Evolutionary conservation across 2,888 invertebrate genomes (phyloP).

Genomic region (Pammene aurita): DNA sequence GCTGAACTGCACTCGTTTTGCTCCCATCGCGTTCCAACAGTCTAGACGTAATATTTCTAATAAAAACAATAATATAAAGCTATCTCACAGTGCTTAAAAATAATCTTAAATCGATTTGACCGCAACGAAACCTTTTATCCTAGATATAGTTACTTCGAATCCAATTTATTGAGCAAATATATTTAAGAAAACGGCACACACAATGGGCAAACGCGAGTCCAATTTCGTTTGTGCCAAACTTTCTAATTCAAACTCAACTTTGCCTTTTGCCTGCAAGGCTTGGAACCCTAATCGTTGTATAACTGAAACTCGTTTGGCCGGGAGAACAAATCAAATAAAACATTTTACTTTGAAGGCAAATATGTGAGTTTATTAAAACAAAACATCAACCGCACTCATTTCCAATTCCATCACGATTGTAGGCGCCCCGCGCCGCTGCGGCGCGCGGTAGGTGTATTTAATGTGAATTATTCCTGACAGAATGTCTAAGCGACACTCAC

Average conservation of each 20-base stretch:
- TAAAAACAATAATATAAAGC: conserved; percentile 62
- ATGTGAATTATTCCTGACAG: conserved; percentile 78
- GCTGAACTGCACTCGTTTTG: conserved; percentile 63
- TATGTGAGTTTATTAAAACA: conserved; percentile 78
- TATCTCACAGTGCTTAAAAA: conserved; percentile 53
- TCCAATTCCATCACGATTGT: conserved; percentile 67
- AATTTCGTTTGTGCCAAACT: conserved; percentile 46
- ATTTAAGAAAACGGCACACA: conserved; percentile 41
- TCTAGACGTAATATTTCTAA: conserved; percentile 80
- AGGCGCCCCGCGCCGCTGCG: conserved; percentile 57
- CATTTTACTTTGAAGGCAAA: conserved; percentile 70
- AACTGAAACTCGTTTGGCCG: conserved; percentile 55
- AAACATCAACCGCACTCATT: conserved; percentile 73
- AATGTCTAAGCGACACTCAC: conserved; percentile 71
- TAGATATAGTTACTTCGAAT: conserved; percentile 9
- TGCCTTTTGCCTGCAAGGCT: conserved; percentile 48
- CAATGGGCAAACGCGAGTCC: conserved; percentile 43
- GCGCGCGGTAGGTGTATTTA: conserved; percentile 77
- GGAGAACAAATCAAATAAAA: conserved; percentile 71
- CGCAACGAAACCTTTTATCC: conserved; percentile 28
- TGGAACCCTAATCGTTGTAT: conserved; percentile 51
- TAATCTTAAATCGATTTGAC: conserved; percentile 32
- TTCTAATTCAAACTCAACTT: conserved; percentile 50
- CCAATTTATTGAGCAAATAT: conserved; percentile 37
- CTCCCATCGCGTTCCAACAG: conserved; percentile 71